Base-by-base conservation (phyloP, 2,888 invertebrate species). In the Diaphora mendica region DNA sequence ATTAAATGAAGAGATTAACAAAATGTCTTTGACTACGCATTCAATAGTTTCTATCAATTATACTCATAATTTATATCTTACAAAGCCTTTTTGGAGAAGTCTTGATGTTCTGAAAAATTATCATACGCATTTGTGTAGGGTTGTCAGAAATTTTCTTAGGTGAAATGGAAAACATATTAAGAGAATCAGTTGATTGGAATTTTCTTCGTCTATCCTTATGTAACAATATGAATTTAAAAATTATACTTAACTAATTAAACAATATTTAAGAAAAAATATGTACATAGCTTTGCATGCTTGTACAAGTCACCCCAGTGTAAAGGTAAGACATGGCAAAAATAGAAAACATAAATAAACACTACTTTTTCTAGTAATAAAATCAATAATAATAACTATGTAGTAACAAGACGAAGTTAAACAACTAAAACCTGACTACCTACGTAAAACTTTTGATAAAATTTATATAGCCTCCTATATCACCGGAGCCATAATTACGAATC, bases 41-140 rank as follows among this genome's bases (percentile, higher is more conserved):
- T 30, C 17, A 26, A 62, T 30, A 15, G 62, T 15, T 62, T 62
- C 5, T 17, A 8, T 17, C 33, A 42, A 66, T 30, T 35, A 44
- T 35, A 23, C 23, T 44, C 44, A 66, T 30, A 44, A 68, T 72
- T 51, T 26, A 71, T 65, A 62, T 62, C 67, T 26, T 15, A 66
- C 71, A 20, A 72, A 55, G 65, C 42, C 39, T 67, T 67, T 66
- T 72, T 67, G 44, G 71, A 70, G 69, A 72, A 72, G 67, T 67
- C 67, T 66, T 33, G 64, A 48, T 66, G 62, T 42, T 15, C 44
- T n/a, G 35, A 72, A 68, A 68, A 68, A 67, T 72, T 42, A 39
- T 44, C 48, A 33, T 20, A 15, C 44, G 35, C 67, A 55, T 72
- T 68, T 33, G 59, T n/a, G 3, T 59, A 68, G 51, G 68, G 68